phyloP scores from a whole-genome alignment of 2,797 vertebrate species.

The Peromyscus nudipes region DNA sequence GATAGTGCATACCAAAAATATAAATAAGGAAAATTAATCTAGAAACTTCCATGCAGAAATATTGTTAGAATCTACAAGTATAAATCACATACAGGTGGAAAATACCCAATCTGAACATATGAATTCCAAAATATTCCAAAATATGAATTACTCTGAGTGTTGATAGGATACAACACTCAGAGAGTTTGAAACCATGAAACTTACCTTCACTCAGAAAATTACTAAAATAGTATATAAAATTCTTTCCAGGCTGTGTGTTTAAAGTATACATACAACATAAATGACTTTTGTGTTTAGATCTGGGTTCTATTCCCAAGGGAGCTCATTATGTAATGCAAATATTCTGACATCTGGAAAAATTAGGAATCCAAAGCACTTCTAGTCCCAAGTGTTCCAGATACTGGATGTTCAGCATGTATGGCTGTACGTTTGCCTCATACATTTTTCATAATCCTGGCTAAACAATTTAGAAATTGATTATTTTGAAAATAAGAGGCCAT shows the following conservation, averaged over 20 bases:
- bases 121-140: slow-evolving; percentile 1
- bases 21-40: slow-evolving; percentile 46
- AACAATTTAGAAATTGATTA: slow-evolving; percentile 38
- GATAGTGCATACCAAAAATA: slow-evolving; percentile 11
- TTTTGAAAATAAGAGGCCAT: neutral
- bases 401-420: neutral
- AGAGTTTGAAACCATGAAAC: neutral
- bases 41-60: slow-evolving; percentile 38
- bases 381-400: neutral
- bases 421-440: neutral
- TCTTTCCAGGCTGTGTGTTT: neutral
- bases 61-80: neutral
- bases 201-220: slow-evolving; percentile 25
- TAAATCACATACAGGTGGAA: neutral
- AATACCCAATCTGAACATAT: neutral
- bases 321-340: neutral
- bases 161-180: neutral
- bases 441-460: slow-evolving; percentile 34
- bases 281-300: neutral
- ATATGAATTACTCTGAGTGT: neutral
- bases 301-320: neutral
- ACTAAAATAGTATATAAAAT: neutral
- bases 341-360: neutral
- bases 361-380: neutral
- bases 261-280: neutral